These are phyloP conservation scores for Zalophus californianus DNA, from an alignment of 2,797 vertebrate genomes.

Conservation along the genomic window DNA sequence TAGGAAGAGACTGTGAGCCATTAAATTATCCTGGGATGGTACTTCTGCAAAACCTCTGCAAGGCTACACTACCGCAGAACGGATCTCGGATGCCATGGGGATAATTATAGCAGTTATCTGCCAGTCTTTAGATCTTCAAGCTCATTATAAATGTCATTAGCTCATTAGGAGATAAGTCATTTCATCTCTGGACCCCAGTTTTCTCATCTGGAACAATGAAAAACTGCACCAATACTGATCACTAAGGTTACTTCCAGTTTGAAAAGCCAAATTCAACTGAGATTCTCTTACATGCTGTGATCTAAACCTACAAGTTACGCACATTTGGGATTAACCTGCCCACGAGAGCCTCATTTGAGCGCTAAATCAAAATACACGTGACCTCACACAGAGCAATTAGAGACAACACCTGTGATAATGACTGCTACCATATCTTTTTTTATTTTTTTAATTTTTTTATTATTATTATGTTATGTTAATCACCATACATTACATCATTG, in stretches of 20 bases:
- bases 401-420: background rate
- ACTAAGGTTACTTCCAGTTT: background rate
- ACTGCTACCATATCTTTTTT: background rate
- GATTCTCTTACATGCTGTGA: background rate
- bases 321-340: background rate
- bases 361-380: background rate
- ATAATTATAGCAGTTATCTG: background rate
- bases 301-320: background rate
- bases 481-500: too few relatives aligned
- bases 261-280: background rate
- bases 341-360: background rate
- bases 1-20: background rate
- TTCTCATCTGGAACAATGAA: background rate
- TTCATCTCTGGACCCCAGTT: background rate
- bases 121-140: conserved; percentile 12
- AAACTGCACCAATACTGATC: background rate
- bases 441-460: too few relatives aligned
- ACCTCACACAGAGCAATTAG: background rate
- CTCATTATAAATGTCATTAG: background rate
- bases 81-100: background rate
- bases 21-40: background rate
- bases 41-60: background rate
- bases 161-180: conserved; percentile 13
- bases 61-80: background rate
- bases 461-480: too few relatives aligned